Conservation (phyloP, 1,140 invertebrate genomes). For the Mizuhopecten yessoensis region DNA sequence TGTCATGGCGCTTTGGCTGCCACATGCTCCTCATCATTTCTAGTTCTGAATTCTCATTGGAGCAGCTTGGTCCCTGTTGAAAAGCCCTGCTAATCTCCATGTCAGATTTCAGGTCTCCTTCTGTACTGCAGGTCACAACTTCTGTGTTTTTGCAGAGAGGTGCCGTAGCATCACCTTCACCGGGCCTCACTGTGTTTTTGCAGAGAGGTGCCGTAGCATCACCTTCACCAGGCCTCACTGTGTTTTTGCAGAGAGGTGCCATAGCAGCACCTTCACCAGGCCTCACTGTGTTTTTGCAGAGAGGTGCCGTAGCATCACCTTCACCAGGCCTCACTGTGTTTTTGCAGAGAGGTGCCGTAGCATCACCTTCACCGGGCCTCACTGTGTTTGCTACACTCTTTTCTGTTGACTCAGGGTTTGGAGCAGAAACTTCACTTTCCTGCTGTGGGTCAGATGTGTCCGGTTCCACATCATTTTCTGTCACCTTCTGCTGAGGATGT, state of each 20-base stretch:
- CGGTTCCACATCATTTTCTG: background rate
- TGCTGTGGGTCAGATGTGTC: background rate
- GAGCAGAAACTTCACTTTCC: background rate
- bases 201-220: no score
- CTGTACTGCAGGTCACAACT: background rate
- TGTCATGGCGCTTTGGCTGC: slow-evolving; percentile 86
- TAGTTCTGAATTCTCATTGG: slow-evolving; percentile 64
- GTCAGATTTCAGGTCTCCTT: background rate
- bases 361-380: background rate
- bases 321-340: background rate
- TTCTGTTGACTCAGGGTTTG: background rate
- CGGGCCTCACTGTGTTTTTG: no score
- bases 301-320: no score
- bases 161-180: background rate
- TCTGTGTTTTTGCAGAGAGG: background rate
- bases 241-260: background rate
- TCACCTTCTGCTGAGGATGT: background rate
- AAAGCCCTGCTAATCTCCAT: background rate
- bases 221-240: background rate
- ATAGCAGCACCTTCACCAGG: background rate
- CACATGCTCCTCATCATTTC: slow-evolving; percentile 84
- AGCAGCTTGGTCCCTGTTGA: slow-evolving; percentile 10
- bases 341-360: background rate
- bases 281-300: background rate
- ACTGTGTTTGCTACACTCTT: background rate